Evolutionary conservation across 2,888 invertebrate species (phyloP).

Genomic region (Folsomia manolachei): DNA sequence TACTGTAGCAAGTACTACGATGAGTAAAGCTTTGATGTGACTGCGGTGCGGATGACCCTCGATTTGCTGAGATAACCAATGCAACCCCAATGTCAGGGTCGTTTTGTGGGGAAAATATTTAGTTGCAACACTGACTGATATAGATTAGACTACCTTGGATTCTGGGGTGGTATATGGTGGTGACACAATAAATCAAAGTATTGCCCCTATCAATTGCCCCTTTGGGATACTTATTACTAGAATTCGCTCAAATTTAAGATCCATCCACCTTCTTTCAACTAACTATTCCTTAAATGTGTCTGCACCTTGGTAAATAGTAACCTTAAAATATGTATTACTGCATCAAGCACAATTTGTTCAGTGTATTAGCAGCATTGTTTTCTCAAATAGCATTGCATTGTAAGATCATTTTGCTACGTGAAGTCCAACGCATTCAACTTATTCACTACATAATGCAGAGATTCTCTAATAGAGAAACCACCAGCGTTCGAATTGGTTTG

Average conservation of each 20-base stretch:
- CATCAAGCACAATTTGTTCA: not conserved
- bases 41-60: not conserved
- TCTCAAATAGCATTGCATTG: not conserved
- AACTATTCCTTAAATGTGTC: not conserved
- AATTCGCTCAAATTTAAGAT: too few species aligned
- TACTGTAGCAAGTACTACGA: too few species aligned
- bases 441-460: not conserved
- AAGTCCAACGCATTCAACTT: too few species aligned
- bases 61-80: too few species aligned
- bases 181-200: not conserved
- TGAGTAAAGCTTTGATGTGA: too few species aligned
- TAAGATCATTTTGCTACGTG: not conserved
- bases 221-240: too few species aligned
- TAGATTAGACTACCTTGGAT: not conserved
- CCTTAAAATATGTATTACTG: not conserved
- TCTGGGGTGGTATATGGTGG: not conserved
- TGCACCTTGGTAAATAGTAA: not conserved
- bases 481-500: not conserved
- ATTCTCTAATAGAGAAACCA: not conserved
- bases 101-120: not conserved
- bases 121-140: too few species aligned
- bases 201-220: not conserved
- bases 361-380: not conserved
- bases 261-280: too few species aligned
- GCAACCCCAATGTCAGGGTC: not conserved